phyloP scores from a whole-genome alignment of 2,888 invertebrate species.

The Dioctria rufipes region DNA sequence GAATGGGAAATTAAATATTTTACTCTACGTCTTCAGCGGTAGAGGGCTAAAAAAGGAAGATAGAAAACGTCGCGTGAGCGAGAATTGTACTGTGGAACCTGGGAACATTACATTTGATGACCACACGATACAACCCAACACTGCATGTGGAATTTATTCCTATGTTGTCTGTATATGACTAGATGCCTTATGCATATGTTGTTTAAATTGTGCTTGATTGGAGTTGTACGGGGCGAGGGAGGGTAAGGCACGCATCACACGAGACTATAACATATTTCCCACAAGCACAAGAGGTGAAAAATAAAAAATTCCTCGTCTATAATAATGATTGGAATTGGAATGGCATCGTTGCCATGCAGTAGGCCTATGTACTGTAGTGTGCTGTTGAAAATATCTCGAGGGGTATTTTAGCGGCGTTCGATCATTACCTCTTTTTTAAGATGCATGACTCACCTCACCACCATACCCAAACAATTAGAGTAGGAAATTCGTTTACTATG shows the following conservation, averaged over 20 bases:
- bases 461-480: no score
- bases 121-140: neutral
- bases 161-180: neutral
- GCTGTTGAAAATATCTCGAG: no score
- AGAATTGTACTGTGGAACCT: neutral
- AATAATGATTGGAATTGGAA: constrained; percentile 27
- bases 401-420: no score
- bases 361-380: no score
- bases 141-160: constrained; percentile 30
- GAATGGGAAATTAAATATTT: constrained; percentile 17
- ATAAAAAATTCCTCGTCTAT: neutral
- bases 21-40: neutral
- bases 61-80: neutral
- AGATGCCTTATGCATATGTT: neutral
- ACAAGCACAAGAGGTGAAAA: constrained; percentile 15
- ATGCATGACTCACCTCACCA: no score
- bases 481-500: no score
- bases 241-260: no score
- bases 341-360: constrained; percentile 32
- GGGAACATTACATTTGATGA: constrained; percentile 33
- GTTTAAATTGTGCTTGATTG: no score
- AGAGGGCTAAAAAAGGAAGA: constrained; percentile 43
- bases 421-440: no score
- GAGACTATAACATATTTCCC: no score
- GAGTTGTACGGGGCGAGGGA: no score